phyloP scores from a whole-genome alignment of 2,888 invertebrate species.

The Stenodema calcarata region DNA sequence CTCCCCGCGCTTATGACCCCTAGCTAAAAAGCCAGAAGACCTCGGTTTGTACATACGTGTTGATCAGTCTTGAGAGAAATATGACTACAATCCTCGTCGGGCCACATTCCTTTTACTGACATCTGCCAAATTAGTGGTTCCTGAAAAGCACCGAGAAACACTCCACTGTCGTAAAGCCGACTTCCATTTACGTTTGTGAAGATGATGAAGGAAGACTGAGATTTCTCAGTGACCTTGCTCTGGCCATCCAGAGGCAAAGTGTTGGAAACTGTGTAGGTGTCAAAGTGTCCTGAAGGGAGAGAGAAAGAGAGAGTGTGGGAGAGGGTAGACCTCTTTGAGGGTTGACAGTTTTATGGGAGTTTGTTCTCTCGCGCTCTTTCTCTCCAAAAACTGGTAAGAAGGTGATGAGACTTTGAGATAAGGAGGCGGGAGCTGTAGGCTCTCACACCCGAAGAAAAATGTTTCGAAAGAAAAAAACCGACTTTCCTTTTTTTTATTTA shows the following conservation, averaged over 20 bases:
- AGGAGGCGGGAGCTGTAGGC: not conserved
- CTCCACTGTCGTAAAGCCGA: too few relatives aligned
- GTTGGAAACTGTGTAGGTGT: not conserved
- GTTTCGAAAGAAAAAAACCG: not conserved
- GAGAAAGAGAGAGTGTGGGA: not conserved
- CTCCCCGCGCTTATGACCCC: too few relatives aligned
- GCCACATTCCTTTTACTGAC: too few relatives aligned
- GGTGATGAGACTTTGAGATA: constrained; percentile 39
- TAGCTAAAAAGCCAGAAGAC: too few relatives aligned
- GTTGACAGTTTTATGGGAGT: constrained; percentile 41
- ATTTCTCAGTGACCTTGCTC: not conserved
- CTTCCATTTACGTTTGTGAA: too few relatives aligned
- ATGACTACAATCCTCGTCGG: too few relatives aligned
- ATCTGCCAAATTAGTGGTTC: too few relatives aligned
- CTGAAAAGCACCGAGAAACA: too few relatives aligned
- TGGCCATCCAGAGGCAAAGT: not conserved
- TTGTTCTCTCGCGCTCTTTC: not conserved
- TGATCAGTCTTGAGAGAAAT: too few relatives aligned
- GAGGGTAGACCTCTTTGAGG: not conserved
- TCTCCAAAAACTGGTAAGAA: not conserved
- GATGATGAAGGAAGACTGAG: too few relatives aligned
- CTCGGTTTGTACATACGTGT: too few relatives aligned
- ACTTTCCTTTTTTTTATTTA: not conserved
- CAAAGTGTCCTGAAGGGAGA: too few relatives aligned
- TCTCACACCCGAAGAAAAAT: not conserved